phyloP scores from a whole-genome alignment of 2,888 invertebrate species.

The Agrilus mali region DNA sequence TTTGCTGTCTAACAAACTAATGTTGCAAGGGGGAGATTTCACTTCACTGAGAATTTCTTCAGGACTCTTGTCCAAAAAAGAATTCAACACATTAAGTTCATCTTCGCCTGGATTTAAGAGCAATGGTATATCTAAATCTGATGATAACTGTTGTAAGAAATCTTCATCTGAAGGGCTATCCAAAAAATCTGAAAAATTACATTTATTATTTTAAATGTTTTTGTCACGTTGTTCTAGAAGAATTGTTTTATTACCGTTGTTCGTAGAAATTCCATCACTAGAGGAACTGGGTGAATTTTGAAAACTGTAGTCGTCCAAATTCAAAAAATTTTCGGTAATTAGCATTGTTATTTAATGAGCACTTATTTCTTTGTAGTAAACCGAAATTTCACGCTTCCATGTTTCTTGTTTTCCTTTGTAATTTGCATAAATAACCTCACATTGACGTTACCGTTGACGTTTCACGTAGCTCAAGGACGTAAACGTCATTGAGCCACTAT shows the following conservation, averaged over 20 bases:
- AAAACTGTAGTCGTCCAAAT: constrained; percentile 23
- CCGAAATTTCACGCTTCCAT: no score
- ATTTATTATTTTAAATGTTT: not conserved
- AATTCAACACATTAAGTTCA: constrained; percentile 26
- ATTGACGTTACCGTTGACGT: no score
- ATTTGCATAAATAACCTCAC: no score
- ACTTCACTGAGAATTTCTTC: constrained; percentile 30
- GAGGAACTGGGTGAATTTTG: constrained; percentile 29
- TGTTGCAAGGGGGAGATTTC: constrained; percentile 16
- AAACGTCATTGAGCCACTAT: no score
- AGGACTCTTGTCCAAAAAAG: constrained; percentile 27
- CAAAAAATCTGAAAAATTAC: constrained; percentile 20
- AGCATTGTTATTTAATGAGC: constrained; percentile 17
- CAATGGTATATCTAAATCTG: constrained; percentile 29
- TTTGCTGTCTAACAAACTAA: no score
- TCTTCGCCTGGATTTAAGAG: constrained; percentile 28
- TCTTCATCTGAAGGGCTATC: constrained; percentile 29
- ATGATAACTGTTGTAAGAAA: constrained; percentile 29
- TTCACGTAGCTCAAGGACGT: no score
- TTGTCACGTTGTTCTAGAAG: not conserved
- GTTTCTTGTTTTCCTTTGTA: no score
- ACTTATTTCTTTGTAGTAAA: no score
- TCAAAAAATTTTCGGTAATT: constrained; percentile 22
- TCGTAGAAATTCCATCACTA: constrained; percentile 24
- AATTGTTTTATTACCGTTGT: constrained; percentile 5